Conservation (phyloP, 2,888 invertebrate species). For the Julus scandinavius region DNA sequence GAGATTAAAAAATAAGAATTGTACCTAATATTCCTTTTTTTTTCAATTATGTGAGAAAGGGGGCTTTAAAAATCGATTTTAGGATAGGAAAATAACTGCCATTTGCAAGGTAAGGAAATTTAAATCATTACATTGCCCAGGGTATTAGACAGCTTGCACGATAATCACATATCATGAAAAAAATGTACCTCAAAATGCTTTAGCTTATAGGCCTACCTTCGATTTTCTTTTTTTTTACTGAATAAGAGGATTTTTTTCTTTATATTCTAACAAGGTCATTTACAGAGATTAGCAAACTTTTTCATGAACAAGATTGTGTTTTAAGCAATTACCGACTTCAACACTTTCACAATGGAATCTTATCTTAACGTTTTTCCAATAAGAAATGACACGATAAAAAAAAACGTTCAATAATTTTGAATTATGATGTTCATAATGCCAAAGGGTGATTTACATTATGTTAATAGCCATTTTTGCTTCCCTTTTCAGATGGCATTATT, state of each 20-base stretch:
- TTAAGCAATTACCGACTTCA: not conserved
- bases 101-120: not conserved
- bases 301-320: not conserved
- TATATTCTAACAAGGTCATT: not conserved
- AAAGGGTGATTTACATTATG: conserved; percentile 7
- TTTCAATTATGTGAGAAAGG: not conserved
- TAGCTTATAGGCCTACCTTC: not conserved
- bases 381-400: not conserved
- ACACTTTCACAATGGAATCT: not conserved
- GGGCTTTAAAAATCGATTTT: conserved; percentile 17
- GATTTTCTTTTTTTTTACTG: not conserved
- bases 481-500: not conserved
- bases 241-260: not conserved
- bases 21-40: conserved; percentile 19
- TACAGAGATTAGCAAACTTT: not conserved
- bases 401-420: not conserved
- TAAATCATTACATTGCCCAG: not conserved
- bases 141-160: not conserved
- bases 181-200: not conserved
- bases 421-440: conserved; percentile 3
- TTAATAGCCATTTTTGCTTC: conserved; percentile 18
- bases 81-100: conserved; percentile 6
- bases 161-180: not conserved
- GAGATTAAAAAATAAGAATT: conserved; percentile 6
- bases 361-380: not conserved